A percentile compares a stretch with the other conserved stretches of the same genome.
phyloP scores from a whole-genome alignment of 2,888 invertebrate genomes.

The Rotaria magnacalcarata region DNA sequence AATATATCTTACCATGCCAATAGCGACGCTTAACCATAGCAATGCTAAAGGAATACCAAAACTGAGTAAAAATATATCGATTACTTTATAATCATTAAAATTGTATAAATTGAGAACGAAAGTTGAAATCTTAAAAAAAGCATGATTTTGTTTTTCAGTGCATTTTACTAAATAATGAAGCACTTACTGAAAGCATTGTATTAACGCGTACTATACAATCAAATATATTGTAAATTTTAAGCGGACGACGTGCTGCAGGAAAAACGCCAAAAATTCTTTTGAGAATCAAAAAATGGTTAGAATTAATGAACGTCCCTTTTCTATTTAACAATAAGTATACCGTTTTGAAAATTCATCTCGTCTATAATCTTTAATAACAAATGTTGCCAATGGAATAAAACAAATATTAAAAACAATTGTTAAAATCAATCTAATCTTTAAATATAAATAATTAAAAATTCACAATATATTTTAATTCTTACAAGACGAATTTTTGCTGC shows the following conservation, averaged over 20 bases:
- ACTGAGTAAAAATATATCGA: not conserved
- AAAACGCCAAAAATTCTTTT: not conserved
- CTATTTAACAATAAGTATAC: not conserved
- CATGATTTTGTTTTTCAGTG: no score
- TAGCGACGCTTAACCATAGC: not conserved
- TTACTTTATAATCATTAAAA: not conserved
- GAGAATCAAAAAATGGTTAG: not conserved
- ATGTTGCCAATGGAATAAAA: conserved; percentile 16
- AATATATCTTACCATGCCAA: conserved; percentile 8
- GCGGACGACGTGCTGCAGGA: not conserved
- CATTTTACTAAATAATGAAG: no score
- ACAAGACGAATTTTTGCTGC: not conserved
- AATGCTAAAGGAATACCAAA: not conserved
- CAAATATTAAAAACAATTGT: not conserved
- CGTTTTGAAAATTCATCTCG: conserved; percentile 29
- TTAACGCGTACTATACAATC: not conserved
- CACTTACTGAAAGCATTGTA: not conserved
- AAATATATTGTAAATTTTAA: conserved; percentile 11
- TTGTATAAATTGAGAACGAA: not conserved
- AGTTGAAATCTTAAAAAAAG: not conserved
- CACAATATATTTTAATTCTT: not conserved
- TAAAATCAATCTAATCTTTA: not conserved
- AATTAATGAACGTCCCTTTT: not conserved
- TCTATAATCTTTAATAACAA: not conserved
- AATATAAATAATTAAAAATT: no score